Percentiles rank a stretch among this genome's conserved stretches.
phyloP scores from a whole-genome alignment of 2,113 vertebrate genomes.

The Trachemys scripta region DNA sequence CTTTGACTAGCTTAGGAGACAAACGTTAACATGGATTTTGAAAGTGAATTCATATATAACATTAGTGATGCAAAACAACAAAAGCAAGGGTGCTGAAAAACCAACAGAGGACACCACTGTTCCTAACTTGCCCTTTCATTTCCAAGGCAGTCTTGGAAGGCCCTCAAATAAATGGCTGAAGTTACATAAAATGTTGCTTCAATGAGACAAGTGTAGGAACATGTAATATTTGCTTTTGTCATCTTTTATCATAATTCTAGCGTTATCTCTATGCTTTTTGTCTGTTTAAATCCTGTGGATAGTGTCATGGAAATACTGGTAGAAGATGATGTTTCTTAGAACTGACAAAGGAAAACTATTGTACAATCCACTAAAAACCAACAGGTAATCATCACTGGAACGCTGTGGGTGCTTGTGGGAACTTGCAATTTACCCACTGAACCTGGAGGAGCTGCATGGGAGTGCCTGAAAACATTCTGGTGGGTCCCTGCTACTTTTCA shows the following conservation, averaged over 20 bases:
- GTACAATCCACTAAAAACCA: accelerated
- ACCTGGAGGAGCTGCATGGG: background rate
- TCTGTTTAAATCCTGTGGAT: background rate
- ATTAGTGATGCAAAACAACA: background rate
- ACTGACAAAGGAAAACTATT: background rate
- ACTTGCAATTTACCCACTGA: background rate
- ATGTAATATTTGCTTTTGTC: background rate
- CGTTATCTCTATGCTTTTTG: background rate
- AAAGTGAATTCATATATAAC: background rate
- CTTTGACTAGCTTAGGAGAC: background rate
- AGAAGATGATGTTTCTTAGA: background rate
- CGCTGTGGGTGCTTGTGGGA: background rate
- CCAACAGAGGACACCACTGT: background rate
- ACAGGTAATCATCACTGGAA: background rate
- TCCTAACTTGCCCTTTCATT: background rate
- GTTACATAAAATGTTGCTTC: background rate
- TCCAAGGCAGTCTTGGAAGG: background rate
- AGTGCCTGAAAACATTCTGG: background rate
- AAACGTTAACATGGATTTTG: background rate
- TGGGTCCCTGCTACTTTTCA: conserved; percentile 63
- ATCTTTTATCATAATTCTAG: background rate
- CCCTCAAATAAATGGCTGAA: background rate
- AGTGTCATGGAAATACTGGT: background rate
- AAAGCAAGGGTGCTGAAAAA: background rate
- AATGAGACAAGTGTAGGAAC: background rate